phyloP scores from a whole-genome alignment of 2,797 vertebrate species.

The Poeciliopsis presidionis region DNA sequence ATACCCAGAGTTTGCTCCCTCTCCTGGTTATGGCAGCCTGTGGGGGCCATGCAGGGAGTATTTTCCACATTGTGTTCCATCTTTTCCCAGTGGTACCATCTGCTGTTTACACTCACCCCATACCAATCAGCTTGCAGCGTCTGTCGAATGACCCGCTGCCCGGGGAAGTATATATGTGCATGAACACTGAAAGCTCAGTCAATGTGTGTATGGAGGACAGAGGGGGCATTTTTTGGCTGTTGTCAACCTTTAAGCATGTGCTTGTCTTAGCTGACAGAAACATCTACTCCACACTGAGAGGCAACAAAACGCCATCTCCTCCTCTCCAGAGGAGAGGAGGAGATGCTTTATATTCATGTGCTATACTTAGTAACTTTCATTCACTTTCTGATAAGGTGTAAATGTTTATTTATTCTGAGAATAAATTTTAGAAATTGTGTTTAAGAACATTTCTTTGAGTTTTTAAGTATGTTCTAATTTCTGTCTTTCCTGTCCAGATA shows the following conservation, averaged over 20 bases:
- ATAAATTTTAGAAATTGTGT: not conserved
- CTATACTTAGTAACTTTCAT: not conserved
- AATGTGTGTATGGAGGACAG: slow-evolving; percentile 30
- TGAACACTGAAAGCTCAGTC: slow-evolving; percentile 37
- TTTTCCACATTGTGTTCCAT: slow-evolving; percentile 81
- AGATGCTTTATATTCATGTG: not conserved
- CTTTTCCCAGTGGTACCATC: slow-evolving; percentile 83
- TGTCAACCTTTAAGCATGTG: slow-evolving; percentile 31
- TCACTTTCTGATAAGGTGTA: not conserved
- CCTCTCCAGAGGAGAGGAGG: not conserved
- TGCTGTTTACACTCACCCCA: slow-evolving; percentile 80
- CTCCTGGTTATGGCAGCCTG: slow-evolving; percentile 66
- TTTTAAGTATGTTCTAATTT: slow-evolving; percentile 1
- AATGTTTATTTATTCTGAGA: not conserved
- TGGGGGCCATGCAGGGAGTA: slow-evolving; percentile 69
- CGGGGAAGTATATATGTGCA: slow-evolving; percentile 60
- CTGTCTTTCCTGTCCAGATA: slow-evolving; percentile 56
- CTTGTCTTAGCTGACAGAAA: slow-evolving; percentile 44
- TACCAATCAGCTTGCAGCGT: slow-evolving; percentile 73
- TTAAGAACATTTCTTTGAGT: not conserved
- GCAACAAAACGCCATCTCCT: slow-evolving; percentile 13
- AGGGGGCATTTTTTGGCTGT: slow-evolving; percentile 16
- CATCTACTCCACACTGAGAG: slow-evolving; percentile 29
- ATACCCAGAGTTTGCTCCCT: slow-evolving; percentile 69
- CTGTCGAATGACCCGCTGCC: slow-evolving; percentile 77